Evolutionary conservation across 2,888 invertebrate genomes (phyloP), one percentile per base, ranked within the genome.

Genomic region (Hirudinaria manillensis): DNA sequence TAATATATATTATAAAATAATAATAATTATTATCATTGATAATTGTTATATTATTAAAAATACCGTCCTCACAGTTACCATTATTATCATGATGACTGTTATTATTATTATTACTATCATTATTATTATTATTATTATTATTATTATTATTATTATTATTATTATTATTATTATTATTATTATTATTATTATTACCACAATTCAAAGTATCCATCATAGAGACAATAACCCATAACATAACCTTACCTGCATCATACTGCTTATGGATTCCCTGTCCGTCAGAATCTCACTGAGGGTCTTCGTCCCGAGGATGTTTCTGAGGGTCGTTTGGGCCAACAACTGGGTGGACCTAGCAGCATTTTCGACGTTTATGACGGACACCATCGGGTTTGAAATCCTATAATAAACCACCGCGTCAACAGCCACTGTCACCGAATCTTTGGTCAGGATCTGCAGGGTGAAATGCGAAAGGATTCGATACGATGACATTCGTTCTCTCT

Each of bases 381-480:
- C 82, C 61, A 84, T 82, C 2, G 84, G 83, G 67, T 85, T 82
- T 6, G 82, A 82, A 32, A 80, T 79, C n/a, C 77, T 71, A 65
- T 77, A 80, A 73, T 81, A 81, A 51, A 81, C 80, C 19, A 81
- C 80, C 6, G 80, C 81, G 72, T 81, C 80, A 10, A 78, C 82
- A 0, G 82, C 80, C 34, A 84, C 82, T 3, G 84, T 84, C 24
- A 84, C 83, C 65, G 82, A 82, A 77, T 85, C 84, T 75, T 82
- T 80, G n/a, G 84, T 83, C 36, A 84, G 78, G 79, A 84, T 81
- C 79, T 83, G 82, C 6, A 13, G n/a, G 10, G 27, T n/a, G 16
- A 29, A 1, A 36, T 3, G 71, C 2, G 6, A 36, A 2, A n/a
- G 16, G n/a, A n/a, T n/a, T n/a, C n/a, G n/a, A n/a, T n/a, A n/a